Evolutionary conservation across 2,797 vertebrate genomes (phyloP).

Genomic region (Gymnodraco acuticeps): DNA sequence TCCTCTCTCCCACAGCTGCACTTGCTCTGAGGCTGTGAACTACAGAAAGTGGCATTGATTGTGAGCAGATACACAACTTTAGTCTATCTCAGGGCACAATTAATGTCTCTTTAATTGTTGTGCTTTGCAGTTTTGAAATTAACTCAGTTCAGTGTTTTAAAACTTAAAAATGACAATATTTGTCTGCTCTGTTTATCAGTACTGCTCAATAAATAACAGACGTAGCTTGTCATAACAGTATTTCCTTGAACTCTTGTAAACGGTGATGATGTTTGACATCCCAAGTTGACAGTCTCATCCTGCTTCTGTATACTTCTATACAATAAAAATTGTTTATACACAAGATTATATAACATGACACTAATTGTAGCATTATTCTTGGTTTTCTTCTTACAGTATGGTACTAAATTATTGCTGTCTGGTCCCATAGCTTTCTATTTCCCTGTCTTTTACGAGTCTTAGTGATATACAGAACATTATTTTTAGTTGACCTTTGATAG

Average conservation of each 20-base stretch:
- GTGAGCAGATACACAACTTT: constrained; percentile 60
- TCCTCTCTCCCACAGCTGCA: constrained; percentile 75
- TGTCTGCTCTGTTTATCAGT: constrained; percentile 19
- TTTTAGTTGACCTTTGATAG: background rate
- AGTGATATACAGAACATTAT: background rate
- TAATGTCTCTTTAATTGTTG: constrained; percentile 38
- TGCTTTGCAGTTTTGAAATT: constrained; percentile 32
- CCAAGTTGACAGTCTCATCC: constrained; percentile 4
- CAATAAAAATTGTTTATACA: constrained; percentile 13
- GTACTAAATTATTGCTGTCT: constrained; percentile 5
- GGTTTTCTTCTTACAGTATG: background rate
- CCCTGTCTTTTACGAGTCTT: constrained; percentile 5
- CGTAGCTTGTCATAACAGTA: constrained; percentile 21
- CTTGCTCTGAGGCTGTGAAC: constrained; percentile 65
- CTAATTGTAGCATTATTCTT: constrained; percentile 9
- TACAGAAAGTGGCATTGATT: constrained; percentile 62
- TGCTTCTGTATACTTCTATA: constrained; percentile 19
- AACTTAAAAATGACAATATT: constrained; percentile 11
- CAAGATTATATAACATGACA: constrained; percentile 12
- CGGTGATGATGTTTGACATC: constrained; percentile 45
- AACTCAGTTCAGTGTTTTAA: constrained; percentile 15
- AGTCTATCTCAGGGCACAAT: constrained; percentile 35
- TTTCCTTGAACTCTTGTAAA: constrained; percentile 22
- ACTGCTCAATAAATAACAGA: constrained; percentile 35
- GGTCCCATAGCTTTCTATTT: constrained; percentile 11